These are phyloP conservation scores for Papilio xuthus DNA, from an alignment of 1,140 invertebrate species.

Conservation along the genomic window DNA sequence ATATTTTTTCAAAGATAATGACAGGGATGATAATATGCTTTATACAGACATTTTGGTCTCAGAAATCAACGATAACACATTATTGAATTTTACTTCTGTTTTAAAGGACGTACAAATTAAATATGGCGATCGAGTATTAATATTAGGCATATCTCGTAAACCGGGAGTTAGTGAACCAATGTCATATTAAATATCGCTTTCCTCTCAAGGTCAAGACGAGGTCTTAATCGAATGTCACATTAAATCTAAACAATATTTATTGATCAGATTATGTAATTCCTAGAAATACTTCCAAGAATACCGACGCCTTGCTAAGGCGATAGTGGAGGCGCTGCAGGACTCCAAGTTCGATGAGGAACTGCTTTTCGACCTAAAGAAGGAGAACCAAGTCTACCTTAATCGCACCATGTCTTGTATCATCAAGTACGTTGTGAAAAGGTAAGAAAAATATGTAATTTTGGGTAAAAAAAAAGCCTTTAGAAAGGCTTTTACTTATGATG, in stretches of 20 bases:
- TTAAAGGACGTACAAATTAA: no score
- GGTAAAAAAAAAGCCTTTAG: no score
- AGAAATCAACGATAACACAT: no score
- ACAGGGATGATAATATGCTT: no score
- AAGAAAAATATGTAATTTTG: conserved; percentile 16
- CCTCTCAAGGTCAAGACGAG: neutral
- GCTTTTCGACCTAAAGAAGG: conserved; percentile 71
- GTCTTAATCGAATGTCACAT: neutral
- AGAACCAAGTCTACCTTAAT: conserved; percentile 71
- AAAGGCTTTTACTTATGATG: no score
- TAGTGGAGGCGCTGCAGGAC: conserved; percentile 69
- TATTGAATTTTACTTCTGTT: neutral
- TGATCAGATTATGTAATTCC: neutral
- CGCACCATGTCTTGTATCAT: conserved; percentile 71
- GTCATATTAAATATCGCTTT: neutral
- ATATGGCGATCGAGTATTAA: neutral
- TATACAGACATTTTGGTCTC: no score
- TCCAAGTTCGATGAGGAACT: conserved; percentile 63
- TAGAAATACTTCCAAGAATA: conserved; percentile 62
- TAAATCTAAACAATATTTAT: neutral
- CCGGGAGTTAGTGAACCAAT: neutral
- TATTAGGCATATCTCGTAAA: neutral
- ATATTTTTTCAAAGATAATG: no score
- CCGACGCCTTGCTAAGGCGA: conserved; percentile 57
- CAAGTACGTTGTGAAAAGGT: conserved; percentile 75